Percentiles rank a stretch among this genome's conserved stretches.
phyloP scores from a whole-genome alignment of 2,888 invertebrate species.

The Acanthosepion lycidas region DNA sequence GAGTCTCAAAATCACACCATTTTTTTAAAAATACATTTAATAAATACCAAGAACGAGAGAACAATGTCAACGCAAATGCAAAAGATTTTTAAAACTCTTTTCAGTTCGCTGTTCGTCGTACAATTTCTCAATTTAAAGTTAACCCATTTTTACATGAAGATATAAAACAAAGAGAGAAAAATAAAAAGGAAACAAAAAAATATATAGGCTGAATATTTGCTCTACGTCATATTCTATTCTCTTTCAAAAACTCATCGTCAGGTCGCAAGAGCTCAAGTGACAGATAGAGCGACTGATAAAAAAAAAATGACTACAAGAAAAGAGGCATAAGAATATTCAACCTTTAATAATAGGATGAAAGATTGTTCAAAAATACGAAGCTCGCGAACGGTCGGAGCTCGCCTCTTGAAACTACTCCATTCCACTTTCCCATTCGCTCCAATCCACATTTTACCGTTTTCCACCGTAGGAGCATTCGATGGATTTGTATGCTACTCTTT shows the following conservation, averaged over 20 bases:
- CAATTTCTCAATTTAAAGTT: background rate
- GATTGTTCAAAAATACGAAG: background rate
- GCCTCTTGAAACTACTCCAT: background rate
- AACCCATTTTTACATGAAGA: background rate
- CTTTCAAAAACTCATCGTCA: conserved; percentile 6
- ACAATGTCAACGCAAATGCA: background rate
- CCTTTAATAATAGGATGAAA: background rate
- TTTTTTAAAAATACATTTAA: background rate
- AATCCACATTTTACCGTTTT: background rate
- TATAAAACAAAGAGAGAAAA: background rate
- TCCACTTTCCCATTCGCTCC: background rate
- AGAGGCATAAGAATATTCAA: background rate
- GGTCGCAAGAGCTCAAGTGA: background rate
- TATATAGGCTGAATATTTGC: background rate
- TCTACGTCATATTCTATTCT: background rate
- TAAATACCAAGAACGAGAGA: background rate
- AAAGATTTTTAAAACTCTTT: background rate
- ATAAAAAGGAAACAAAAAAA: background rate
- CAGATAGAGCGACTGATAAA: background rate
- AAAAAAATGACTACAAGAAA: background rate
- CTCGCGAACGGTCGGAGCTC: background rate
- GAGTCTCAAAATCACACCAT: background rate
- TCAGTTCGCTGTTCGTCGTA: background rate
- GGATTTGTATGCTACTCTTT: background rate
- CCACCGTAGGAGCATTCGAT: background rate